Conservation (phyloP, 2,797 vertebrate species). For the Meda fulgida region DNA sequence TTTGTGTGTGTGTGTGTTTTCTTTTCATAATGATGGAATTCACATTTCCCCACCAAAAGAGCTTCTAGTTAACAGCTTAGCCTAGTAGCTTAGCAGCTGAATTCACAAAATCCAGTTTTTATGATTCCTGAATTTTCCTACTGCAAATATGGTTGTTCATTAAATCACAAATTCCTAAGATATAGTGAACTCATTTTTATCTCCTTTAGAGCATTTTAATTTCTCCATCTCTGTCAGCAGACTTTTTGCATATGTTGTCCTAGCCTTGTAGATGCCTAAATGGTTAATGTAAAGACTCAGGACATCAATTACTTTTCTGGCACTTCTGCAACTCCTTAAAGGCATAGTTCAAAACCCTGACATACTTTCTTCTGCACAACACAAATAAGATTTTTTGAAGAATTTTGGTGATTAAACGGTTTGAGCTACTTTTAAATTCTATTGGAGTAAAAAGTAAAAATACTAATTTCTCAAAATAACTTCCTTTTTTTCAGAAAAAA, state of each 20-base stretch:
- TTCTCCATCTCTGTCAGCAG: background rate
- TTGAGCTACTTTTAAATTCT: no score
- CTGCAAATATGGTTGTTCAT: background rate
- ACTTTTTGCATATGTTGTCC: background rate
- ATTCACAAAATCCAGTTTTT: background rate
- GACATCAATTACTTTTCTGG: background rate
- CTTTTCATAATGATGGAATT: background rate
- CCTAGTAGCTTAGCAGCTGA: background rate
- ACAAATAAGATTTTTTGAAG: no score
- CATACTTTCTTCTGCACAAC: no score
- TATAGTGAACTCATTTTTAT: background rate
- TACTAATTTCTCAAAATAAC: background rate
- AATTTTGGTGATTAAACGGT: no score
- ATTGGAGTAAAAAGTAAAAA: no score
- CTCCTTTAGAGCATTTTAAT: background rate
- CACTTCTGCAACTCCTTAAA: no score
- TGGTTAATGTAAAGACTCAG: background rate
- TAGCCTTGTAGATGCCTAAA: background rate
- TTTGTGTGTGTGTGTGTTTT: background rate
- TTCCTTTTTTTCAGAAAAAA: background rate
- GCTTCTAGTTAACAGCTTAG: background rate
- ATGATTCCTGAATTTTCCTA: background rate
- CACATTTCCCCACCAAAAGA: background rate
- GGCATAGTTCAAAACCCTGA: background rate
- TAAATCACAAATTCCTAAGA: background rate